These are phyloP conservation scores for Coilia nasus DNA, from an alignment of 2,797 vertebrate species.

Conservation along the genomic window DNA sequence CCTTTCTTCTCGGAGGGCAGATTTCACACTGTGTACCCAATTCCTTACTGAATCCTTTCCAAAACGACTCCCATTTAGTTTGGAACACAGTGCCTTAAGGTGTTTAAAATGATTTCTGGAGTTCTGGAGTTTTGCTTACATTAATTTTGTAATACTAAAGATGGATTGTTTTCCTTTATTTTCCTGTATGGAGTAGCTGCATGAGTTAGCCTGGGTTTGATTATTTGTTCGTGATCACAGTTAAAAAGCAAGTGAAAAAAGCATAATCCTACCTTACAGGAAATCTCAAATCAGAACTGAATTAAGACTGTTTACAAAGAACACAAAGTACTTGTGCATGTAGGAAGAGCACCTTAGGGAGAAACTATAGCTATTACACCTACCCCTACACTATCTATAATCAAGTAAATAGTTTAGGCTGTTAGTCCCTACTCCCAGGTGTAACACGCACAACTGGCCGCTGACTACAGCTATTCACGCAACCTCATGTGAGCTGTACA, in stretches of 20 bases:
- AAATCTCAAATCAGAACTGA: slow-evolving; percentile 59
- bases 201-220: slow-evolving; percentile 69
- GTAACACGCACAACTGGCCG: too few species aligned
- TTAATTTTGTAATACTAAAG: slow-evolving; percentile 34
- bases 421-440: too few species aligned
- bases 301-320: too few species aligned
- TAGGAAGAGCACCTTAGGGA: too few species aligned
- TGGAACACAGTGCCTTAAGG: not conserved
- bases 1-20: not conserved
- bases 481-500: too few species aligned
- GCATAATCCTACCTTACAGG: slow-evolving; percentile 61
- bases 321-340: too few species aligned
- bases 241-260: slow-evolving; percentile 62
- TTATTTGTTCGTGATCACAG: slow-evolving; percentile 60
- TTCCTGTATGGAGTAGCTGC: slow-evolving; percentile 53
- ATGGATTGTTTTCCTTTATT: slow-evolving; percentile 35
- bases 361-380: too few species aligned
- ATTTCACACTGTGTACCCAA: not conserved
- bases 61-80: not conserved
- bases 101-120: slow-evolving; percentile 7
- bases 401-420: too few species aligned
- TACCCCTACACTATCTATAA: too few species aligned
- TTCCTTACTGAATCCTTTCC: not conserved
- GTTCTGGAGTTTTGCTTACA: slow-evolving; percentile 20
- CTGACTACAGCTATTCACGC: too few species aligned